Base-by-base conservation (phyloP, 2,888 invertebrate species). In the Lordiphosa fenestrarum region DNA sequence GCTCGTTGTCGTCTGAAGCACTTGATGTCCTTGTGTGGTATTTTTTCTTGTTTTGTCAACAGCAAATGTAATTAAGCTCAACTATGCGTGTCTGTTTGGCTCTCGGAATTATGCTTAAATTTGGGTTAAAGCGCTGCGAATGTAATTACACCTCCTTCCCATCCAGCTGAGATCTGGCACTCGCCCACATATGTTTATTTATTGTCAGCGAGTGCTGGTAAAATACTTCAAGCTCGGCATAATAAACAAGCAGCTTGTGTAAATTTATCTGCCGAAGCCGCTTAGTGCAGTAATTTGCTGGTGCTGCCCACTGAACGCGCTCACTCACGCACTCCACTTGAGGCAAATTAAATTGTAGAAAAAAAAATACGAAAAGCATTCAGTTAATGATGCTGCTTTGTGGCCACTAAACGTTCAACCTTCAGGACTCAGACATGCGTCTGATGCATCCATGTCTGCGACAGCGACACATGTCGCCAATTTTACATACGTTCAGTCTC, bases 341-440 rank as follows among this genome's bases (percentile, higher is more conserved):
- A 68, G 74, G 77, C 71, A 81, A 77, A 70, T 84, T 77, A 77
- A 84, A 77, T 81, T 84, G 74, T 77, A 80, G 74, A 61, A 57
- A 50, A 13, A 40, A 33, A 50, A 37, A 36, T 35, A 36, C 37
- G 23, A 39, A 12, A 10, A 9, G 15, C 13, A 12, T 62, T 65
- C 60, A 44, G 64, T 77, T 82, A 77, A 77, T 84, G 84, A 82
- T 66, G 78, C 33, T 67, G 84, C 78, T 77, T 77, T 77, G 77
- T 84, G 84, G 74, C 74, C 77, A 82, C 78, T 73, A 73, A 84
- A 71, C 62, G 78, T 58, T 84, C 77, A 77, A 77, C 77, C 77
- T 81, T 73, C 66, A 72, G 75, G 9, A 70, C 63, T 44, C 44
- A 53, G 53, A 53, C 48, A 44, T 15, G 15, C 21, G 19, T 38